These are phyloP conservation scores for Eptesicus fuscus DNA, from an alignment of 2,113 vertebrate genomes.

Conservation along the genomic window DNA sequence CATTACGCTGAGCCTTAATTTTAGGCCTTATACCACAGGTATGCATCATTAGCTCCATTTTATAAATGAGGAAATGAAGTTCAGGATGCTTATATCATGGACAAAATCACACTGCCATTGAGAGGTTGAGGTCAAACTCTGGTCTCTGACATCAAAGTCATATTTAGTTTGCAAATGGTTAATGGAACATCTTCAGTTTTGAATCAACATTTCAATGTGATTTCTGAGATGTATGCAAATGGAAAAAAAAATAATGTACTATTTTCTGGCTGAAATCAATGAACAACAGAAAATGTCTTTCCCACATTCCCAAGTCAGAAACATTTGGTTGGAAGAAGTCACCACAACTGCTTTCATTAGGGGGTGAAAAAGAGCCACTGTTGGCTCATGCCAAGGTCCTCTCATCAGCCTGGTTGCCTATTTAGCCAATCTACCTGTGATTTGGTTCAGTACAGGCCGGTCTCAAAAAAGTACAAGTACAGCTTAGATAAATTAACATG, in stretches of 20 bases:
- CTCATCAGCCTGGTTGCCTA: not conserved
- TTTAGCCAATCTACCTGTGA: not conserved
- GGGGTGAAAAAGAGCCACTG: not conserved
- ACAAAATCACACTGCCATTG: not conserved
- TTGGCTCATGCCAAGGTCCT: not conserved
- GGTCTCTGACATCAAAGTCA: not conserved
- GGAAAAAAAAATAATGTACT: constrained; percentile 3
- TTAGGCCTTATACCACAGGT: not conserved
- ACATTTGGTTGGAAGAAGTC: constrained; percentile 10
- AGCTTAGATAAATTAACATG: constrained; percentile 25
- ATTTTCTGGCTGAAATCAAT: not conserved
- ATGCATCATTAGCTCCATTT: not conserved
- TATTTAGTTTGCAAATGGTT: constrained; percentile 16
- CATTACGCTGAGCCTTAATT: not conserved
- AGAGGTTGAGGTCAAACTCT: not conserved
- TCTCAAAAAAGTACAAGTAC: not conserved
- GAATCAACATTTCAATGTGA: not conserved
- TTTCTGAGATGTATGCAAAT: not conserved
- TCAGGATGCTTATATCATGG: not conserved
- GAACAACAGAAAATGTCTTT: not conserved
- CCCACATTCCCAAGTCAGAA: not conserved
- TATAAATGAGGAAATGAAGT: not conserved
- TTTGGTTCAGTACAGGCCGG: not conserved
- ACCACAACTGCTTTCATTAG: constrained; percentile 3
- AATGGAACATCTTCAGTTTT: not conserved